phyloP scores from a whole-genome alignment of 1,140 invertebrate species.

The Varroa destructor region DNA sequence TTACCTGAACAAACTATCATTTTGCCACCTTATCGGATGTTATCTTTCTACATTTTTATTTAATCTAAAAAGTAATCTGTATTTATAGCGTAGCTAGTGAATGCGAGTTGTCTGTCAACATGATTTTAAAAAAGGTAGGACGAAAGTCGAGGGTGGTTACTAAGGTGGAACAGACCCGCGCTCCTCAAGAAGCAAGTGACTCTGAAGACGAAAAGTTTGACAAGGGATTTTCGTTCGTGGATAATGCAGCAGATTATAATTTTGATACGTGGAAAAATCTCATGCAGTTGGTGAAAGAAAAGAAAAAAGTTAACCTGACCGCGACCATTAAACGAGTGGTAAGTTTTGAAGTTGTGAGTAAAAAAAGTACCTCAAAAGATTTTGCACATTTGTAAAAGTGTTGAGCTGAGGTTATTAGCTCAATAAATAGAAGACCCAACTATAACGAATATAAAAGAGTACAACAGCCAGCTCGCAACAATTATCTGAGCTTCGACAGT shows the following conservation, averaged over 20 bases:
- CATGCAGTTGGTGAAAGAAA: slow-evolving; percentile 63
- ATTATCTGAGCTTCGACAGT: too few relatives aligned
- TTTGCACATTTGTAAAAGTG: background rate
- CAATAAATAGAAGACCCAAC: slow-evolving; percentile 33
- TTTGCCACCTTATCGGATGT: too few relatives aligned
- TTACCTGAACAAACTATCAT: too few relatives aligned
- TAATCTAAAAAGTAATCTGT: too few relatives aligned
- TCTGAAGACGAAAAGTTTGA: slow-evolving; percentile 55
- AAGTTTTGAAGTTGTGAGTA: slow-evolving; percentile 54
- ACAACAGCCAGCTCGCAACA: too few relatives aligned
- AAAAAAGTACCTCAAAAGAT: slow-evolving; percentile 36
- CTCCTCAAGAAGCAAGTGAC: slow-evolving; percentile 43
- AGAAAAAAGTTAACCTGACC: slow-evolving; percentile 48
- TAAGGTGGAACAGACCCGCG: slow-evolving; percentile 10
- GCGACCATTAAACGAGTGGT: slow-evolving; percentile 51
- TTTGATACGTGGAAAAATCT: slow-evolving; percentile 70
- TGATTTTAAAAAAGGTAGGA: slow-evolving; percentile 27
- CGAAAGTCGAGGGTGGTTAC: slow-evolving; percentile 30
- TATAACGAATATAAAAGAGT: slow-evolving; percentile 31
- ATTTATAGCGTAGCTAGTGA: too few relatives aligned
- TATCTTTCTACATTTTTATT: too few relatives aligned
- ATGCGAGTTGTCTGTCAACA: background rate
- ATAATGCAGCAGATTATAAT: slow-evolving; percentile 58
- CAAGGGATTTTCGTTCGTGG: slow-evolving; percentile 58
- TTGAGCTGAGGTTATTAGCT: slow-evolving; percentile 31